Base-by-base conservation (phyloP, 2,113 vertebrate genomes). In the Myotis lucifugus region DNA sequence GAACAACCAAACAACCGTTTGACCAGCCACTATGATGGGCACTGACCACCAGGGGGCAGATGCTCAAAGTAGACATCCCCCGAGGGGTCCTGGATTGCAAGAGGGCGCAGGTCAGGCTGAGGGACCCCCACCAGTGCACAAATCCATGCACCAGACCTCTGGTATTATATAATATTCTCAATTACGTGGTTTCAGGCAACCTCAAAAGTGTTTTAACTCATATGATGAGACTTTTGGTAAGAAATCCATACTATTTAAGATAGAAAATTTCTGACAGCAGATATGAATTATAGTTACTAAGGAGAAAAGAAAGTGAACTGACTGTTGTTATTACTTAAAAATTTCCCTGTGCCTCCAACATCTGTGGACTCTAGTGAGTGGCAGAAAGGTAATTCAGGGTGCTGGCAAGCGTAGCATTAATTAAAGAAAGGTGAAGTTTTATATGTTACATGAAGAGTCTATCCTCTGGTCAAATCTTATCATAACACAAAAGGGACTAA, bases 381-480 rank as follows among this genome's bases (percentile, higher is more conserved):
- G 19, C 66, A 48, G 74, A 74, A 56, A 64, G 15, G 34, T 46
- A 76, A 90, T 64, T 82, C 21, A 81, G 73, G n/a, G 52, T 61
- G 13, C 37, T 85, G 21, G 59, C 25, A 85, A 74, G 37, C 7
- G 7, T 69, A 34, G 42, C 27, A 52, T 50, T 77, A 92, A 25
- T 67, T 92, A 77, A 84, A 91, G 69, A 87, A 94, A 93, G 76
- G 77, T 78, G 54, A 79, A 78, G 10, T 48, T 73, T 74, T 83
- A 34, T n/a, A 23, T 73, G 69, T 8, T 29, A 69, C 48, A 86
- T 48, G 40, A 85, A 82, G 21, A 27, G 37, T 73, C 18, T 72
- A 82, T 18, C 25, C 19, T 69, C 19, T 52, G 34, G 54, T 90
- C 61, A 83, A 82, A 78, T 93, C 78, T 74, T 78, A 67, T 13